A percentile compares a stretch with the other conserved stretches of the same genome.
These are phyloP conservation scores for Aphelinus certus DNA, from an alignment of 1,140 invertebrate species.

Conservation along the genomic window DNA sequence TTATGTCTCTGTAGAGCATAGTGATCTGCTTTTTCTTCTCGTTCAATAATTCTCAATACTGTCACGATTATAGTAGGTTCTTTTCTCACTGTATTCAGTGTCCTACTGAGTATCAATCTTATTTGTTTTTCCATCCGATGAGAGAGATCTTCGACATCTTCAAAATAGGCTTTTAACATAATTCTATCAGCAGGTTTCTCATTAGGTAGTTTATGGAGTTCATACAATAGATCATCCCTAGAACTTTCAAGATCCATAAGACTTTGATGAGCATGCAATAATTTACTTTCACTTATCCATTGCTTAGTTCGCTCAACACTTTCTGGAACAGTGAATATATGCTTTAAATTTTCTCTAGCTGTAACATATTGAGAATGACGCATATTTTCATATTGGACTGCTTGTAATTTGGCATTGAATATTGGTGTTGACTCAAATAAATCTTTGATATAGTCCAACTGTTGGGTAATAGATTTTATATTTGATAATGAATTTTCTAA, in stretches of 20 bases:
- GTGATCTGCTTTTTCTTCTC: conserved; percentile 92
- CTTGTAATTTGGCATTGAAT: conserved; percentile 81
- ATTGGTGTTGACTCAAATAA: conserved; percentile 75
- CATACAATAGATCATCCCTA: conserved; percentile 93
- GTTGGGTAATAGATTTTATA: conserved; percentile 80
- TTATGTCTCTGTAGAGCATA: conserved; percentile 80
- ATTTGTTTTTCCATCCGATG: conserved; percentile 92
- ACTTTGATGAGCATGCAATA: conserved; percentile 94
- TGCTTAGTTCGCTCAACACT: conserved; percentile 94
- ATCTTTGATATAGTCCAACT: conserved; percentile 57
- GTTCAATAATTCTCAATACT: conserved; percentile 93
- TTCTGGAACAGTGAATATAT: conserved; percentile 97
- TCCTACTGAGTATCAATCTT: conserved; percentile 86
- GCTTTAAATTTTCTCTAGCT: conserved; percentile 97
- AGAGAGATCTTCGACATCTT: conserved; percentile 92
- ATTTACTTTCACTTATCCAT: conserved; percentile 93
- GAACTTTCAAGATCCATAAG: conserved; percentile 96
- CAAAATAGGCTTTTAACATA: conserved; percentile 94
- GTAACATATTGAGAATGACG: conserved; percentile 95
- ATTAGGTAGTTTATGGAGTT: conserved; percentile 93
- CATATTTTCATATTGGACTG: conserved; percentile 91
- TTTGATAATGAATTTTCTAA: conserved; percentile 85
- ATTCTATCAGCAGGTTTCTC: conserved; percentile 90
- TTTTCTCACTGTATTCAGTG: conserved; percentile 92
- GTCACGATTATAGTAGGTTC: conserved; percentile 97